A percentile compares a stretch with the other conserved stretches of the same genome.
These are phyloP conservation scores for Acronicta psi DNA, from an alignment of 2,888 invertebrate genomes.

Conservation along the genomic window DNA sequence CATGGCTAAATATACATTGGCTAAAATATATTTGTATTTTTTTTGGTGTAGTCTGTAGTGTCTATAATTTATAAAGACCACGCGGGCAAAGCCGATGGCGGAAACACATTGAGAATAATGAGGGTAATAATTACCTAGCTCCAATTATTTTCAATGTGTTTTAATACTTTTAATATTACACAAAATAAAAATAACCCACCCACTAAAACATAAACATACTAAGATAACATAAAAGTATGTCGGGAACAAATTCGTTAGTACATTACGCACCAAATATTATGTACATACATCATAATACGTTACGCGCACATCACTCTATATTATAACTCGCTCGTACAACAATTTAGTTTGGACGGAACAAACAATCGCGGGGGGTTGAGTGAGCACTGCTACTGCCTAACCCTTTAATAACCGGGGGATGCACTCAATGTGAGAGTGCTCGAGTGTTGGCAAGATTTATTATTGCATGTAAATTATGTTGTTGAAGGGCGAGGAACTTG, in stretches of 20 bases:
- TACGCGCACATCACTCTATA: not conserved
- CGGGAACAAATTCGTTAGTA: constrained; percentile 6
- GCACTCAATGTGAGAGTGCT: constrained; percentile 13
- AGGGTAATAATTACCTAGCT: too few relatives aligned
- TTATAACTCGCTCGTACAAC: constrained; percentile 10
- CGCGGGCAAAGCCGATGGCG: too few relatives aligned
- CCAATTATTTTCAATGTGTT: too few relatives aligned
- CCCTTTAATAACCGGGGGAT: constrained; percentile 32
- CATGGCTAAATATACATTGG: too few relatives aligned
- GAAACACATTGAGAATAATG: too few relatives aligned
- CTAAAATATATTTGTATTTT: too few relatives aligned
- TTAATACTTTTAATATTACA: too few relatives aligned
- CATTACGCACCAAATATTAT: constrained; percentile 25
- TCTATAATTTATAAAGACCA: too few relatives aligned
- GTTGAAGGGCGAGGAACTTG: constrained; percentile 1
- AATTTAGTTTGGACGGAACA: constrained; percentile 16
- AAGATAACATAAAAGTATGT: too few relatives aligned
- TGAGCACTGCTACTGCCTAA: constrained; percentile 29
- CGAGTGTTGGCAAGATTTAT: constrained; percentile 25
- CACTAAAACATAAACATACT: too few relatives aligned
- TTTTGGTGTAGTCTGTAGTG: too few relatives aligned
- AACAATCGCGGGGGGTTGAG: constrained; percentile 13
- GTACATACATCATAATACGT: constrained; percentile 35
- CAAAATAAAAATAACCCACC: too few relatives aligned
- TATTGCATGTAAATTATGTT: constrained; percentile 23